Percentiles rank a stretch among this genome's conserved stretches.
Conservation (phyloP, 2,888 invertebrate species). For the Incurvaria masculella region DNA sequence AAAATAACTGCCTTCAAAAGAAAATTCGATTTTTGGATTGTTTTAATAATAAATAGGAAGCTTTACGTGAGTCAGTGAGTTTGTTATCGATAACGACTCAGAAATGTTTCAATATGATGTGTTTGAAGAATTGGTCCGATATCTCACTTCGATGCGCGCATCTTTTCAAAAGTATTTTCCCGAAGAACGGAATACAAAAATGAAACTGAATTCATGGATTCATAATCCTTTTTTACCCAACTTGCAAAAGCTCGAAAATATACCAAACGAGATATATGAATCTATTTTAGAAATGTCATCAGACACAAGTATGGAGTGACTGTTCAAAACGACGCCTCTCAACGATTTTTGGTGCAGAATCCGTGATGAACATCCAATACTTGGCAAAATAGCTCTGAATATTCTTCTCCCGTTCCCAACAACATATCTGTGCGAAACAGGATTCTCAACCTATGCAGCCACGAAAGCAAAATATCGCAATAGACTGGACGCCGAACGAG, state of each 20-base stretch:
- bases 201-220: conserved; percentile 21
- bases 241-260: conserved; percentile 20
- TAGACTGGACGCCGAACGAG: no score
- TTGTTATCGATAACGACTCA: conserved; percentile 19
- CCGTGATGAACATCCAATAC: conserved; percentile 20
- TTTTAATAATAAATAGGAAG: conserved; percentile 17
- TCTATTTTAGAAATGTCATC: conserved; percentile 21
- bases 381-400: conserved; percentile 17
- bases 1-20: conserved; percentile 20
- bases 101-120: conserved; percentile 17
- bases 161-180: conserved; percentile 21
- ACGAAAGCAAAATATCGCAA: no score
- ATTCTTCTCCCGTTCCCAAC: conserved; percentile 17
- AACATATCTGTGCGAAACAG: conserved; percentile 20
- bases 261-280: conserved; percentile 19
- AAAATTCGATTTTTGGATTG: conserved; percentile 21
- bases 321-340: conserved; percentile 22
- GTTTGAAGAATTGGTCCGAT: conserved; percentile 21
- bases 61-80: conserved; percentile 21
- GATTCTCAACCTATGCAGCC: no score
- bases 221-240: conserved; percentile 21
- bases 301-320: conserved; percentile 21
- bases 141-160: conserved; percentile 19
- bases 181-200: conserved; percentile 20
- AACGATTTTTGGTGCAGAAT: conserved; percentile 22